These are phyloP conservation scores for Kryphioiulus occultus DNA, from an alignment of 2,888 invertebrate species.

Conservation along the genomic window DNA sequence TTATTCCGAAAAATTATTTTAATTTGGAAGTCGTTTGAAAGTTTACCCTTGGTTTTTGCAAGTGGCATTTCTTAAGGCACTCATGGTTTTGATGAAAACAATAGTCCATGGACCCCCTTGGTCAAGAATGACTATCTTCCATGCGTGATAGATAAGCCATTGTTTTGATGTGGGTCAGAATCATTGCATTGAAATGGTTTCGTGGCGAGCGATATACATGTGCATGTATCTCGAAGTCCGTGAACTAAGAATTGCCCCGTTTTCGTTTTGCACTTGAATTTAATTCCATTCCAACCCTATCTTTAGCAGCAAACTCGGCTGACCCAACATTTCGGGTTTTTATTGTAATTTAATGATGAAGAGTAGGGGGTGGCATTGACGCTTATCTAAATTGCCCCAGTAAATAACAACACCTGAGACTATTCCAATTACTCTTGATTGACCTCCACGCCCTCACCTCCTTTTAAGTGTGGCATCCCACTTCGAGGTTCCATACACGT, in stretches of 20 bases:
- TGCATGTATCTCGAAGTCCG: neutral
- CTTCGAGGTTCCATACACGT: neutral
- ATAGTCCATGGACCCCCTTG: neutral
- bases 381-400: neutral
- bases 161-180: neutral
- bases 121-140: neutral
- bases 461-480: neutral
- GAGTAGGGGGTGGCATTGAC: conserved; percentile 25
- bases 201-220: neutral
- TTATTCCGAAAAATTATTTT: too few relatives aligned
- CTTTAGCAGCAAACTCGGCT: neutral
- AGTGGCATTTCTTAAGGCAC: neutral
- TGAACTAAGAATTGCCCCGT: neutral
- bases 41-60: too few relatives aligned
- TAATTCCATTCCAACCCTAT: neutral
- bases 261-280: conserved; percentile 6
- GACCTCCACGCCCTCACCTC: conserved; percentile 11
- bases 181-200: conserved; percentile 4
- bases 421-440: neutral
- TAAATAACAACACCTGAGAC: neutral
- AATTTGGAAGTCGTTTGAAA: too few relatives aligned
- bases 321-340: neutral
- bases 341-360: neutral
- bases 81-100: neutral
- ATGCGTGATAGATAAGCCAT: neutral